phyloP scores from a whole-genome alignment of 2,888 invertebrate genomes.

The Fragum whitleyi region DNA sequence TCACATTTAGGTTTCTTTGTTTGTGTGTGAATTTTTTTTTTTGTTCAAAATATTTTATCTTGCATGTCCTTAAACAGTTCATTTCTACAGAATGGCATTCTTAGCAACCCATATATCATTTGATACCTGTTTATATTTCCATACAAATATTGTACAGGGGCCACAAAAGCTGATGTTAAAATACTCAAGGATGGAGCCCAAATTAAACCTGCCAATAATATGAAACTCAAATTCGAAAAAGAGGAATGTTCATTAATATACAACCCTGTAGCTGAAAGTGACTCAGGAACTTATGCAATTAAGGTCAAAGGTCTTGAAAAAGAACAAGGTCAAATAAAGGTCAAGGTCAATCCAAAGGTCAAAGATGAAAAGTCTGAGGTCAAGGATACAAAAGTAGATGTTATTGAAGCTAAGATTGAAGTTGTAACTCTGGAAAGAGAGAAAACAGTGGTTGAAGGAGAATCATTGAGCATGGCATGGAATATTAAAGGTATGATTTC shows the following conservation, averaged over 20 bases:
- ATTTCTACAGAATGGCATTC: too few species aligned
- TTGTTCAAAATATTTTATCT: too few species aligned
- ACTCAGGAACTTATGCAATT: slow-evolving; percentile 38
- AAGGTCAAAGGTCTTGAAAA: slow-evolving; percentile 22
- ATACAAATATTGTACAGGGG: too few species aligned
- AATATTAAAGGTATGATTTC: slow-evolving; percentile 17
- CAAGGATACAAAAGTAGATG: slow-evolving; percentile 21
- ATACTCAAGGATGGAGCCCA: slow-evolving; percentile 36
- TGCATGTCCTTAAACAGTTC: too few species aligned
- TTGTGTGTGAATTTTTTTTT: too few species aligned
- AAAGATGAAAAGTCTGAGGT: slow-evolving; percentile 7
- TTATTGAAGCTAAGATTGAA: background rate
- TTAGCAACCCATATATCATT: too few species aligned
- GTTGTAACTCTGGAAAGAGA: slow-evolving; percentile 8
- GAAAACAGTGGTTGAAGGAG: slow-evolving; percentile 18
- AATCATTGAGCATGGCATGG: slow-evolving; percentile 22
- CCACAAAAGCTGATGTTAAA: background rate
- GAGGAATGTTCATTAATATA: slow-evolving; percentile 28
- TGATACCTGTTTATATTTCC: too few species aligned
- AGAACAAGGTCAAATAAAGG: slow-evolving; percentile 14
- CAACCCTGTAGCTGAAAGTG: slow-evolving; percentile 15
- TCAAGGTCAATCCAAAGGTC: slow-evolving; percentile 6
- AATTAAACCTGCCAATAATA: slow-evolving; percentile 19
- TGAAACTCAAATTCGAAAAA: slow-evolving; percentile 9
- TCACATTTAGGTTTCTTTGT: too few species aligned